A percentile compares a stretch with the other conserved stretches of the same genome.
Evolutionary conservation across 2,797 vertebrate genomes (phyloP).

Genomic region (Diplodus sargus): DNA sequence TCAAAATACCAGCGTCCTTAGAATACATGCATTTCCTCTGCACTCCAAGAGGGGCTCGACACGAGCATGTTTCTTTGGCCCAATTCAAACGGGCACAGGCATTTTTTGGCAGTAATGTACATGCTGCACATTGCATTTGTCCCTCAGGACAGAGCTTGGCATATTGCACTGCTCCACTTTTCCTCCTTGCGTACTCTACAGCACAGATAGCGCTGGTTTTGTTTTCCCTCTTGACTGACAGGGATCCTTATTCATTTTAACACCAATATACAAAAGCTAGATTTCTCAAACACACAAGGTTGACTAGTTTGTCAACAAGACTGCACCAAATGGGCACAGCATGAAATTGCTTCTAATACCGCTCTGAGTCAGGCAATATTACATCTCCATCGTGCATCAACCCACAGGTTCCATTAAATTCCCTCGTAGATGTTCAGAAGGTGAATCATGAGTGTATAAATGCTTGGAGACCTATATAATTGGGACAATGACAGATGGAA

Average conservation of each 20-base stretch:
- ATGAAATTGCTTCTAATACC: constrained; percentile 18
- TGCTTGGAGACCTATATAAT: constrained; percentile 42
- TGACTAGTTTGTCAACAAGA: constrained; percentile 27
- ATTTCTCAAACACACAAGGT: constrained; percentile 16
- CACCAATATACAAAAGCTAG: constrained; percentile 34
- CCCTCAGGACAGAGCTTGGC: constrained; percentile 61
- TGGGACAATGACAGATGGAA: constrained; percentile 54
- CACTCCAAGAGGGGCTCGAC: constrained; percentile 29
- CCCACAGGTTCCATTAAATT: constrained; percentile 44
- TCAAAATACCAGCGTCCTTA: background rate
- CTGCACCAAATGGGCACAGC: constrained; percentile 2
- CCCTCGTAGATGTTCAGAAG: constrained; percentile 25
- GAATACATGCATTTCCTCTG: constrained; percentile 20
- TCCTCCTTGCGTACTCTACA: constrained; percentile 30
- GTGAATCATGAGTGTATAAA: constrained; percentile 54
- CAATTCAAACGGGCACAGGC: constrained; percentile 48
- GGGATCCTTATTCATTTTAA: constrained; percentile 33
- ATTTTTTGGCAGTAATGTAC: constrained; percentile 47
- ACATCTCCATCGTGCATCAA: constrained; percentile 6
- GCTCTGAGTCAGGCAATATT: constrained; percentile 25
- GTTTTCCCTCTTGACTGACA: constrained; percentile 40
- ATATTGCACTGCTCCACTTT: constrained; percentile 69
- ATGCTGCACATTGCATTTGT: constrained; percentile 59
- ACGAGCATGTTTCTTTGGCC: constrained; percentile 40
- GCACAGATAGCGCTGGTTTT: constrained; percentile 25